Evolutionary conservation across 2,797 vertebrate genomes (phyloP), one percentile per base, ranked within the genome.

Genomic region (Macroramphosus scolopax): DNA sequence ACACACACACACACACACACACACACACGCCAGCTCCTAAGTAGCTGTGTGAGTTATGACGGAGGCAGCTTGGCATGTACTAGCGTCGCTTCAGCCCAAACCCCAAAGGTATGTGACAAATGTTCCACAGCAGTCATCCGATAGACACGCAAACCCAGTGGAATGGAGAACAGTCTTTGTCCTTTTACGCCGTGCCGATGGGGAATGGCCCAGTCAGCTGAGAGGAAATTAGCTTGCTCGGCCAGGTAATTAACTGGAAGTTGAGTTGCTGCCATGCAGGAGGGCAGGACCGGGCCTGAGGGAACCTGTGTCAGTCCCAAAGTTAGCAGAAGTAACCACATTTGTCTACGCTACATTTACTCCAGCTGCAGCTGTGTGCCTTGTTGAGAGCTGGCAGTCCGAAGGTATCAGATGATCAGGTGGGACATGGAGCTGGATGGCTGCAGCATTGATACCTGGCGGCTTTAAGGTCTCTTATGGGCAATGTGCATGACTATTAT

Each of bases 171-270:
- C 43, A 68, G 67, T 51, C 63, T 75, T 76, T 77, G 75, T 70
- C 44, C 74, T 75, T 47, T 47, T 53, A 55, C 34, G 30, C 42
- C 13, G 26, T 33, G 65, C 77, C 68, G 54, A 18, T 36, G 56
- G 70, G 68, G 49, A 63, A 42, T 28, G 37, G 64, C 62, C 74
- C 78, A 77, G 65, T 74, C 75, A 78, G 71, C 77, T 57, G 76
- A 82, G 73, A 80, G 78, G 68, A 76, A 83, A 80, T 75, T 61
- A 82, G 70, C 64, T 75, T 14, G 65, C 78, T 25, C 73, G 65
- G 72, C 67, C 78, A 85, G 75, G 77, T 85, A 86, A 86, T 86
- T 86, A 86, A 80, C 72, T 81, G 72, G 65, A 82, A 82, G 78
- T 69, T 71, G 58, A 83, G 73, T 42, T 40, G 69, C 64, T 78